These are phyloP conservation scores for Oriolus oriolus DNA, from an alignment of 2,113 vertebrate genomes.

Conservation along the genomic window DNA sequence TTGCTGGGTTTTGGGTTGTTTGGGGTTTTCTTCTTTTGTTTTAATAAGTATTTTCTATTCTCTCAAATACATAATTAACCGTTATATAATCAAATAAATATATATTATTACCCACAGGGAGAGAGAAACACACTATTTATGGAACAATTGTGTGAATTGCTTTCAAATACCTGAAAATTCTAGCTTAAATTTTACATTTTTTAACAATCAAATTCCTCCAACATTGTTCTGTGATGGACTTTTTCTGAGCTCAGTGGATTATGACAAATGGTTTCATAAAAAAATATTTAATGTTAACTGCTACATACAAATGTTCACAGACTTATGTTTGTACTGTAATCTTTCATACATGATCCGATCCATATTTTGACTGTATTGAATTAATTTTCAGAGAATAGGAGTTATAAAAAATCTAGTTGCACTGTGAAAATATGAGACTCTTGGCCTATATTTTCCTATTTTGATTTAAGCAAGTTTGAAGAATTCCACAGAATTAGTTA, in stretches of 20 bases:
- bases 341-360: background rate
- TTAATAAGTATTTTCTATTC: background rate
- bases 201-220: background rate
- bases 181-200: background rate
- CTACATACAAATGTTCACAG: background rate
- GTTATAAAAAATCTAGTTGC: background rate
- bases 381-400: background rate
- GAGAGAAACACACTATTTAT: background rate
- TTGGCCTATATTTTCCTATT: background rate
- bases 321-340: background rate
- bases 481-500: background rate
- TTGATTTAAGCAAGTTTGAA: background rate
- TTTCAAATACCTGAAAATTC: background rate
- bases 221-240: background rate
- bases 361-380: background rate
- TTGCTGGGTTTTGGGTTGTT: background rate
- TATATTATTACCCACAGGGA: background rate
- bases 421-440: background rate
- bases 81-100: background rate
- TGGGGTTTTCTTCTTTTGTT: background rate
- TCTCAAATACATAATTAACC: background rate
- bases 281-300: background rate
- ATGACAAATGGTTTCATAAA: background rate
- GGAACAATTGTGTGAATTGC: background rate
- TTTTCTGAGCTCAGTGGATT: background rate